Percentiles rank a stretch among this genome's conserved stretches.
phyloP scores from a whole-genome alignment of 2,113 vertebrate species.

The Atherinomorus stipes region DNA sequence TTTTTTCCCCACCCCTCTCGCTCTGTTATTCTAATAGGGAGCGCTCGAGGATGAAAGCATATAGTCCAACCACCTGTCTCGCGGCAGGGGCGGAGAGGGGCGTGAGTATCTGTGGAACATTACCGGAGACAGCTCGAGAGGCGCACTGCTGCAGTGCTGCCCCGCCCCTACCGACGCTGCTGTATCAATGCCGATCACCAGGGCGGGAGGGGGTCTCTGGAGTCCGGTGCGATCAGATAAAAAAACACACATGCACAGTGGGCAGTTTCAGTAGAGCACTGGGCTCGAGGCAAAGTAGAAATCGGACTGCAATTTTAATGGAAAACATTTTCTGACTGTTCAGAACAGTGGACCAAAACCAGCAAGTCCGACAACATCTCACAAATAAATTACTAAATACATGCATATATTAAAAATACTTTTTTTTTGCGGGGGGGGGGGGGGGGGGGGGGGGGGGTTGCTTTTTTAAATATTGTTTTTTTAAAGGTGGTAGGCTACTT shows the following conservation, averaged over 20 bases:
- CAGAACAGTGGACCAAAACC: no score
- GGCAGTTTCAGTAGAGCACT: background rate
- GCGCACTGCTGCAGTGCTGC: conserved; percentile 83
- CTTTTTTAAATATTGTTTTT: no score
- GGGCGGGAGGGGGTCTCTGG: conserved; percentile 26
- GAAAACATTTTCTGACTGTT: no score
- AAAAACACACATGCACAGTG: conserved; percentile 10
- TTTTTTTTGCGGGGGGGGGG: no score
- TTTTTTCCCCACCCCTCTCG: background rate
- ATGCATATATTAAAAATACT: no score
- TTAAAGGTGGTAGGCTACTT: no score
- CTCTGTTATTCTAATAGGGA: conserved; percentile 39
- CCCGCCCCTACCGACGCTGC: conserved; percentile 76
- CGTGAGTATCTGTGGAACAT: conserved; percentile 74
- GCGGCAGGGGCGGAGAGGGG: conserved; percentile 75
- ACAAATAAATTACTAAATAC: no score
- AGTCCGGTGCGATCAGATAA: conserved; percentile 45
- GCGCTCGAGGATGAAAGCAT: conserved; percentile 66
- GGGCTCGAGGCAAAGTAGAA: background rate
- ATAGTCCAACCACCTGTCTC: conserved; percentile 80
- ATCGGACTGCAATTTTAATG: background rate
- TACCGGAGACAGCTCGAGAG: conserved; percentile 75
- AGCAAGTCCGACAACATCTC: no score
- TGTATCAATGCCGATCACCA: conserved; percentile 64
- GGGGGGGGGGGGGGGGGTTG: no score